Percentiles rank a stretch among this genome's conserved stretches.
phyloP scores from a whole-genome alignment of 2,888 invertebrate genomes.

The Tinea trinotella region DNA sequence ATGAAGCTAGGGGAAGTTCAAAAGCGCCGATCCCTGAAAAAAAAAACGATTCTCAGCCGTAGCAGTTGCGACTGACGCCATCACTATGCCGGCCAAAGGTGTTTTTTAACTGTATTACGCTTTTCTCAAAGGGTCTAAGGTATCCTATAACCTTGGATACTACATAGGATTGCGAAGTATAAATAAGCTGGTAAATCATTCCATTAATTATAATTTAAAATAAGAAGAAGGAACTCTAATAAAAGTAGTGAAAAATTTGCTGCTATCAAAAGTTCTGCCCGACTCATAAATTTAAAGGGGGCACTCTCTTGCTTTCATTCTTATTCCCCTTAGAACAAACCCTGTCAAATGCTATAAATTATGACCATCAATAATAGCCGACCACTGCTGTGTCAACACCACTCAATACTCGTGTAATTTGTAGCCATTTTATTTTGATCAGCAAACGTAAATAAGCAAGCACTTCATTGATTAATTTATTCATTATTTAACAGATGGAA shows the following conservation, averaged over 20 bases:
- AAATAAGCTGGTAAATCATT: too few species aligned
- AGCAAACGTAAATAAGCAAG: not conserved
- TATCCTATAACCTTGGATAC: too few species aligned
- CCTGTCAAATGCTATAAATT: slow-evolving; percentile 54
- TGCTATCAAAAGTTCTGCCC: slow-evolving; percentile 50
- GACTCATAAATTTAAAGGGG: slow-evolving; percentile 57
- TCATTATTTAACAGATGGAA: slow-evolving; percentile 5
- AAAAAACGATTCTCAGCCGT: too few species aligned
- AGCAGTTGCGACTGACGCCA: too few species aligned
- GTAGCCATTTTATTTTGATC: slow-evolving; percentile 34
- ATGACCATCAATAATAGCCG: slow-evolving; percentile 61
- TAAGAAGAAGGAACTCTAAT: not conserved
- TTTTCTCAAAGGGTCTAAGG: too few species aligned
- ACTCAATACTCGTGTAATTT: slow-evolving; percentile 40
- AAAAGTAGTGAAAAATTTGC: slow-evolving; percentile 30
- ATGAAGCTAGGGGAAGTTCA: too few species aligned
- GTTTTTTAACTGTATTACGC: too few species aligned
- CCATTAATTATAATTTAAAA: not conserved
- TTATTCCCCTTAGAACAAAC: slow-evolving; percentile 51
- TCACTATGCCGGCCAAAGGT: too few species aligned
- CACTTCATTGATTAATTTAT: slow-evolving; percentile 1
- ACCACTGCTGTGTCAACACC: slow-evolving; percentile 58
- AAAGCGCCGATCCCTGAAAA: too few species aligned
- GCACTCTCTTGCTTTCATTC: slow-evolving; percentile 55
- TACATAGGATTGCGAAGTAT: too few species aligned